phyloP scores from a whole-genome alignment of 2,888 invertebrate species.

The Timema podura region DNA sequence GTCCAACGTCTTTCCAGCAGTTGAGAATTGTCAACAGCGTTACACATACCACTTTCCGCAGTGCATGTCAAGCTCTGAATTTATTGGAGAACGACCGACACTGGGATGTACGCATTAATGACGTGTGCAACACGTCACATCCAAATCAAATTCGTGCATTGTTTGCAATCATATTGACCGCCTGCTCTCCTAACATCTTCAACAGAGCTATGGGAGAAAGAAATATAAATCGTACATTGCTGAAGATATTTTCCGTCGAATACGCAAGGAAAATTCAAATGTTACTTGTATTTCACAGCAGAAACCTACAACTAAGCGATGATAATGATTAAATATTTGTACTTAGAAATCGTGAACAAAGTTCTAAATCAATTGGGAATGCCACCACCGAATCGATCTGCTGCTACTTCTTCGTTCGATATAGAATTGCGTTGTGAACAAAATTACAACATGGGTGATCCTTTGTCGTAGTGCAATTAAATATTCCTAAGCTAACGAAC shows the following conservation, averaged over 20 bases:
- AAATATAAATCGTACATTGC: slow-evolving; percentile 19
- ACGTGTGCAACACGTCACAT: slow-evolving; percentile 19
- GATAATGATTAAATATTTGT: slow-evolving; percentile 24
- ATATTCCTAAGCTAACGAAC: slow-evolving; percentile 35
- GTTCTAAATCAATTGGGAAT: slow-evolving; percentile 19
- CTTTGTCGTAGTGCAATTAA: slow-evolving; percentile 35
- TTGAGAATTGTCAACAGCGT: slow-evolving; percentile 16
- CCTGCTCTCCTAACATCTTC: slow-evolving; percentile 34
- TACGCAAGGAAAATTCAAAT: slow-evolving; percentile 34
- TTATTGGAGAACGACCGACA: slow-evolving; percentile 23
- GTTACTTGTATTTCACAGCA: slow-evolving; percentile 10
- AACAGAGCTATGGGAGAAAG: slow-evolving; percentile 33
- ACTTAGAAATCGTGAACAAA: slow-evolving; percentile 18
- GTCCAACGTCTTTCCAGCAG: slow-evolving; percentile 20
- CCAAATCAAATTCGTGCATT: slow-evolving; percentile 25
- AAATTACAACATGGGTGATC: slow-evolving; percentile 34
- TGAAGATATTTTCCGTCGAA: slow-evolving; percentile 9
- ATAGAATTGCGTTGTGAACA: slow-evolving; percentile 35
- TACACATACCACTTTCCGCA: slow-evolving; percentile 19
- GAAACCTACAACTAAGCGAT: slow-evolving; percentile 22
- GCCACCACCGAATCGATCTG: slow-evolving; percentile 19
- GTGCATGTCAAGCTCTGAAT: slow-evolving; percentile 22
- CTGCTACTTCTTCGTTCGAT: slow-evolving; percentile 20
- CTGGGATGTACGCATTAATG: slow-evolving; percentile 21
- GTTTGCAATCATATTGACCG: slow-evolving; percentile 33